phyloP scores from a whole-genome alignment of 2,113 vertebrate genomes.

The Saccopteryx bilineata region DNA sequence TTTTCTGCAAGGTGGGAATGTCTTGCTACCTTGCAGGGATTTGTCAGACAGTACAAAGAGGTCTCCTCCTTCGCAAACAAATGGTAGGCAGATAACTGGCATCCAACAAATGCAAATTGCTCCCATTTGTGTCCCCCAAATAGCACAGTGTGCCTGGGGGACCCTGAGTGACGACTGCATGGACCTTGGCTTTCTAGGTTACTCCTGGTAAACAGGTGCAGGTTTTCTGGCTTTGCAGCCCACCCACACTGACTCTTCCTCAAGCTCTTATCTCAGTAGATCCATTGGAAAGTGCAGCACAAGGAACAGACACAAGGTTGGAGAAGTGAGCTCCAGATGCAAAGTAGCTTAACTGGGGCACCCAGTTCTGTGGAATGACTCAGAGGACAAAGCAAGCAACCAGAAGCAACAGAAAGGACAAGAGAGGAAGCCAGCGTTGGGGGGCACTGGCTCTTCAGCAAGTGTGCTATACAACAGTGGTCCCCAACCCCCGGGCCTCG shows the following conservation, averaged over 20 bases:
- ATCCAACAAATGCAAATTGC: background rate
- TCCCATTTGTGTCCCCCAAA: background rate
- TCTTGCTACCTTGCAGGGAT: background rate
- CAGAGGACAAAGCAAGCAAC: background rate
- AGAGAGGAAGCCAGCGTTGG: background rate
- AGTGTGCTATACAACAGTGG: too few relatives aligned
- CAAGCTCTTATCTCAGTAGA: background rate
- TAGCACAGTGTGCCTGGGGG: accelerated
- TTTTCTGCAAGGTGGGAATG: background rate
- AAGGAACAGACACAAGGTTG: background rate
- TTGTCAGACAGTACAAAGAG: background rate
- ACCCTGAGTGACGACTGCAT: background rate
- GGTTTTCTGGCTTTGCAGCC: background rate
- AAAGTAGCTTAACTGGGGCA: background rate
- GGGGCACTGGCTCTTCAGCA: background rate
- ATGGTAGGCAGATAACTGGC: background rate
- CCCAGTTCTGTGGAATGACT: background rate
- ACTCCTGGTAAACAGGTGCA: background rate
- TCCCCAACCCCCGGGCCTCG: too few relatives aligned
- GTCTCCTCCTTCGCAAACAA: background rate
- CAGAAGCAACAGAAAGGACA: background rate
- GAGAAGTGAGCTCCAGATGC: background rate
- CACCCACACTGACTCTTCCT: background rate
- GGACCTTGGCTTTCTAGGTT: background rate
- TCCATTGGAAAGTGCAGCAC: background rate